phyloP scores from a whole-genome alignment of 2,113 vertebrate species.

The Thymallus thymallus region DNA sequence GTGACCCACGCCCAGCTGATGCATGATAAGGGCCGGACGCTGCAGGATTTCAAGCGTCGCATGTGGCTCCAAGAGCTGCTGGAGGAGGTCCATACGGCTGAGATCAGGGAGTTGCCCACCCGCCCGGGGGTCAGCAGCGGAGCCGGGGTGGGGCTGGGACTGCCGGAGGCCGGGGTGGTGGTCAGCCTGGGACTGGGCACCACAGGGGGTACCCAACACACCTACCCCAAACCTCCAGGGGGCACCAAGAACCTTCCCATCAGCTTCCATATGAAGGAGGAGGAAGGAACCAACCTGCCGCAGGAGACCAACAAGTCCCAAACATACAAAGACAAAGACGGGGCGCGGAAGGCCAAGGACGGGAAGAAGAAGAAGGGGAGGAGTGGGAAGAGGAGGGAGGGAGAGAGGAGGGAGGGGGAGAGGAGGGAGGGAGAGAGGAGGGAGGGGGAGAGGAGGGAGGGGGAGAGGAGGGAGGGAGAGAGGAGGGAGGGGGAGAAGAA shows the following conservation, averaged over 20 bases:
- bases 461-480: too few relatives aligned
- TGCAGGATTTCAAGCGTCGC: conserved; percentile 87
- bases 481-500: conserved; percentile 92
- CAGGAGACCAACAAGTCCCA: conserved; percentile 95
- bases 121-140: conserved; percentile 51
- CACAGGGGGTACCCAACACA: conserved; percentile 76
- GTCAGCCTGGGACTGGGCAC: conserved; percentile 50
- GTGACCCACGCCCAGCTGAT: conserved; percentile 96
- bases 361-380: conserved; percentile 87
- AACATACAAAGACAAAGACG: conserved; percentile 78
- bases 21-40: conserved; percentile 91
- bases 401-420: conserved; percentile 87
- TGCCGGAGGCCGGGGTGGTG: conserved; percentile 31
- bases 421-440: conserved; percentile 90
- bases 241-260: conserved; percentile 86
- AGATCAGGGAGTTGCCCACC: conserved; percentile 75
- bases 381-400: conserved; percentile 76
- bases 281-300: conserved; percentile 78
- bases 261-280: conserved; percentile 81
- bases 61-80: conserved; percentile 91
- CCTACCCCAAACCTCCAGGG: conserved; percentile 84
- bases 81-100: conserved; percentile 91
- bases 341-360: conserved; percentile 69
- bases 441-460: conserved; percentile 80
- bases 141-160: conserved; percentile 18